These are phyloP conservation scores for Xanthorhoe designata DNA, from an alignment of 2,888 invertebrate genomes.

Conservation along the genomic window DNA sequence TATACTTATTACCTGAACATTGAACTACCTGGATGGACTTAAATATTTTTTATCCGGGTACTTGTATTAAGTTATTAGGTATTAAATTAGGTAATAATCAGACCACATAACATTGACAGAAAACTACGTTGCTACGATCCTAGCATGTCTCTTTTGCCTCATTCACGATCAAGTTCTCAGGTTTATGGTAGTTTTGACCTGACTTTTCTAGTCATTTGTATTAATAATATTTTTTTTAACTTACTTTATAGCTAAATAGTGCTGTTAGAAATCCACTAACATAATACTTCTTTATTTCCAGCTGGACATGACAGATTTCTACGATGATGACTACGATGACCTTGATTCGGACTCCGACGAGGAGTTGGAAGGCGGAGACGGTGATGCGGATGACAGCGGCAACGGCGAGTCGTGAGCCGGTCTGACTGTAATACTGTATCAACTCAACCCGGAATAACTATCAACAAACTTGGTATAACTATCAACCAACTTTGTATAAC, in stretches of 20 bases:
- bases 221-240: too few relatives aligned
- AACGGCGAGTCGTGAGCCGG: constrained; percentile 94
- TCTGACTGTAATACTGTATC: constrained; percentile 1
- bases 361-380: constrained; percentile 89
- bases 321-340: constrained; percentile 98
- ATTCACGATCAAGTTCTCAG: too few relatives aligned
- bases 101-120: too few relatives aligned
- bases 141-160: too few relatives aligned
- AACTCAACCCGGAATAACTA: constrained; percentile 5
- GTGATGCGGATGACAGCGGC: constrained; percentile 95
- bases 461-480: neutral
- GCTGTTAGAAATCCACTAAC: neutral
- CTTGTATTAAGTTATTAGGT: too few relatives aligned
- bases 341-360: constrained; percentile 89
- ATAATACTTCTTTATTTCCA: constrained; percentile 56
- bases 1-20: too few relatives aligned
- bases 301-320: constrained; percentile 97
- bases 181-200: too few relatives aligned
- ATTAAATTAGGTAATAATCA: too few relatives aligned
- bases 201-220: too few relatives aligned
- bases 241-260: neutral
- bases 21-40: too few relatives aligned
- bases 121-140: too few relatives aligned
- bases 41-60: too few relatives aligned
- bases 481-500: neutral